Evolutionary conservation across 2,797 vertebrate genomes (phyloP).

Genomic region (Gymnocypris eckloni): DNA sequence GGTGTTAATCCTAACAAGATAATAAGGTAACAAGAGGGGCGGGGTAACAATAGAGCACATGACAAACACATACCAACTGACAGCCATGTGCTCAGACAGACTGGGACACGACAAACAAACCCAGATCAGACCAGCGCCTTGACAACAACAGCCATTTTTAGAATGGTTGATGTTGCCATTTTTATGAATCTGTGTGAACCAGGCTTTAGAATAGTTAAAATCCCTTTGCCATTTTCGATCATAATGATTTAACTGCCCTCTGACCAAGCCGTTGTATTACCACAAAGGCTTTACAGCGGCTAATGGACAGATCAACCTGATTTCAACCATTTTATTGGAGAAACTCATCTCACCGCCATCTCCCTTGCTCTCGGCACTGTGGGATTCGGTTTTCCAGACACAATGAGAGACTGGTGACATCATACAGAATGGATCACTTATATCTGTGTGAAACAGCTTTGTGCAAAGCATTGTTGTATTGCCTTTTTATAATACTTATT

Average conservation of each 20-base stretch:
- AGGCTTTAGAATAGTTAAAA: not conserved
- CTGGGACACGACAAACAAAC: too few relatives aligned
- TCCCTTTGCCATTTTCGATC: slow-evolving; percentile 21
- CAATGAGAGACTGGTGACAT: slow-evolving; percentile 48
- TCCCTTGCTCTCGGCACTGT: slow-evolving; percentile 7
- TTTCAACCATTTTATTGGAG: slow-evolving; percentile 30
- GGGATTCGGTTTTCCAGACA: slow-evolving; percentile 34
- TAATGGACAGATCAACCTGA: slow-evolving; percentile 44
- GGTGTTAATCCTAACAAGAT: too few relatives aligned
- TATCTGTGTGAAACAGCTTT: slow-evolving; percentile 42
- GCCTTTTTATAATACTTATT: slow-evolving; percentile 38
- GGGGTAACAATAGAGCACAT: too few relatives aligned
- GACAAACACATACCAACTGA: too few relatives aligned
- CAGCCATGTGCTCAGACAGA: too few relatives aligned
- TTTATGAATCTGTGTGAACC: slow-evolving; percentile 5
- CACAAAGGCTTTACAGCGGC: slow-evolving; percentile 28
- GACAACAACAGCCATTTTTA: not conserved
- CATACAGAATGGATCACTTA: slow-evolving; percentile 44
- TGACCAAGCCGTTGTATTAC: slow-evolving; percentile 2
- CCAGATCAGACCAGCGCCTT: too few relatives aligned
- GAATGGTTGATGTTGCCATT: not conserved
- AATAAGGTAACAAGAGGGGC: too few relatives aligned
- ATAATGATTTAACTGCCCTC: slow-evolving; percentile 18
- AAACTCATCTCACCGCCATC: slow-evolving; percentile 48
- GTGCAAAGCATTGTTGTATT: slow-evolving; percentile 31